Conservation (phyloP, 2,113 vertebrate genomes). For the Sclerurus mexicanus region DNA sequence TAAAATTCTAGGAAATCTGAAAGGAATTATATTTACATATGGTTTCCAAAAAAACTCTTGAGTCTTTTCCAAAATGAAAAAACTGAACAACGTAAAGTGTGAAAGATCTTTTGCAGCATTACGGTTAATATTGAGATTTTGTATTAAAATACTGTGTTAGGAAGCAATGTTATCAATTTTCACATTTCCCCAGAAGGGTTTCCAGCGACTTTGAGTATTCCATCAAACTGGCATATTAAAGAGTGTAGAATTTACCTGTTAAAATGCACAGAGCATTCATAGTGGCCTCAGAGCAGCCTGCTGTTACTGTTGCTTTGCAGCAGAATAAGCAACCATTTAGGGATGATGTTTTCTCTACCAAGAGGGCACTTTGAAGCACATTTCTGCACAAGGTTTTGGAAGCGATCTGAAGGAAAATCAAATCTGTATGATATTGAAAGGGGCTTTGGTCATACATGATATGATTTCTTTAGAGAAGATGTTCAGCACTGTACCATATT, state of each 20-base stretch:
- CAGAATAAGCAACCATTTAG: neutral
- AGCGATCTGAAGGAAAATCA: neutral
- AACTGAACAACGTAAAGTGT: neutral
- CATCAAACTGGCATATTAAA: neutral
- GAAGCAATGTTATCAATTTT: constrained; percentile 6
- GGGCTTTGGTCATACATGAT: neutral
- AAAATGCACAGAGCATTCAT: neutral
- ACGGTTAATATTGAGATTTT: neutral
- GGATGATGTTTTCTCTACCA: neutral
- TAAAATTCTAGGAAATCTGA: neutral
- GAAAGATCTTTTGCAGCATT: constrained; percentile 14
- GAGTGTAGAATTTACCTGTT: neutral
- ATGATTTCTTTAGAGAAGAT: neutral
- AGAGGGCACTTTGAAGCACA: neutral
- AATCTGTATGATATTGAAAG: neutral
- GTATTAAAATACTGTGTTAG: constrained; percentile 5
- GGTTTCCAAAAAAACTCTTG: neutral
- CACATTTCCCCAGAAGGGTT: neutral
- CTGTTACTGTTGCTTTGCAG: neutral
- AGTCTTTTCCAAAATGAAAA: constrained; percentile 21
- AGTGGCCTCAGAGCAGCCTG: neutral
- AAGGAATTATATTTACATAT: constrained; percentile 7
- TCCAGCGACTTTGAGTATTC: neutral
- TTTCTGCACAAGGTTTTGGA: neutral
- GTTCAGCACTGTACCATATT: neutral